These are phyloP conservation scores for Clistopyga incitator DNA, from an alignment of 2,888 invertebrate species.

Conservation along the genomic window DNA sequence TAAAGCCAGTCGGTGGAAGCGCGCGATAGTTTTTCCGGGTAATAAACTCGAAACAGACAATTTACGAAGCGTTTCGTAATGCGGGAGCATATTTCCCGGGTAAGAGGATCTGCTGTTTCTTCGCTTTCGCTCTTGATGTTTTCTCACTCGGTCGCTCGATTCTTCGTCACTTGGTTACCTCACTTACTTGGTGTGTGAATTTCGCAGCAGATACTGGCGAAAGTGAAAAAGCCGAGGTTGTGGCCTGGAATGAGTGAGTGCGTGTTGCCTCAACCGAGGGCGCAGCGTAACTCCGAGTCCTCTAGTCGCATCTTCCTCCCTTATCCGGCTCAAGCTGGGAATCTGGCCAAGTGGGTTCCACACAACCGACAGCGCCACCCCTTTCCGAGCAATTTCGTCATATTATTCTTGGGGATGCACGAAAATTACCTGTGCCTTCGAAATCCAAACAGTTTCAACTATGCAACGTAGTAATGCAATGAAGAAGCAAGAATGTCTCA, in stretches of 20 bases:
- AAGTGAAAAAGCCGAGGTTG: conserved; percentile 24
- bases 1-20: conserved; percentile 52
- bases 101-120: conserved; percentile 65
- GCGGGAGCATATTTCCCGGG: conserved; percentile 73
- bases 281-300: conserved; percentile 42
- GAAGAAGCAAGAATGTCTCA: too few species aligned
- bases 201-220: conserved; percentile 3
- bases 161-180: conserved; percentile 58
- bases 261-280: conserved; percentile 37
- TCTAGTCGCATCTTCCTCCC: conserved; percentile 46
- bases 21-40: conserved; percentile 71
- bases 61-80: conserved; percentile 75
- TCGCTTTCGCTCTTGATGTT: conserved; percentile 50
- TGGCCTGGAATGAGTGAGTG: conserved; percentile 16
- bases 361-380: conserved; percentile 46
- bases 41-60: conserved; percentile 74
- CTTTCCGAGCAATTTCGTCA: conserved; percentile 73
- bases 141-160: conserved; percentile 52
- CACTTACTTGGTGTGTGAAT: conserved; percentile 49
- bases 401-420: conserved; percentile 37
- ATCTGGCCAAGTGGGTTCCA: conserved; percentile 78
- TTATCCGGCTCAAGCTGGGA: conserved; percentile 71
- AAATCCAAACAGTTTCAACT: neutral
- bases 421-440: conserved; percentile 24
- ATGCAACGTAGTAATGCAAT: too few species aligned